These are phyloP conservation scores for Platyscapa corneri DNA, from an alignment of 1,140 invertebrate species.

Conservation along the genomic window DNA sequence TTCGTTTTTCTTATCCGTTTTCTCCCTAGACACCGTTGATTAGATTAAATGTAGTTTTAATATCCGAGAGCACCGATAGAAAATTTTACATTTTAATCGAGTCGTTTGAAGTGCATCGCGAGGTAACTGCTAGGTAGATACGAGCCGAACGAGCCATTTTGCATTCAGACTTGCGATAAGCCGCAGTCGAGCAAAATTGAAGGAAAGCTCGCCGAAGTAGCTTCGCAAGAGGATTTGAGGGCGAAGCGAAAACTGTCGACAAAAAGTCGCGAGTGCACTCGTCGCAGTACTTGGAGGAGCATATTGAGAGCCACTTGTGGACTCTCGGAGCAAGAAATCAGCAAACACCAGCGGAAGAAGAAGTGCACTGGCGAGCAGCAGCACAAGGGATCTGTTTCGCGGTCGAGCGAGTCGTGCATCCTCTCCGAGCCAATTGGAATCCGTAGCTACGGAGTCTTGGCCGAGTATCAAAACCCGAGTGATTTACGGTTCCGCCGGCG, in stretches of 20 bases:
- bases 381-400: too few species aligned
- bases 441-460: not conserved
- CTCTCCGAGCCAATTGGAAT: too few species aligned
- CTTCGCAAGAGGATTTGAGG: too few species aligned
- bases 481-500: not conserved
- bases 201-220: not conserved
- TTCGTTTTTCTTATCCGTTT: not conserved
- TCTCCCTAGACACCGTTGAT: not conserved
- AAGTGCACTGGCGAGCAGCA: not conserved
- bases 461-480: not conserved
- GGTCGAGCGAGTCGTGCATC: too few species aligned
- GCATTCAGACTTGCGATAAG: not conserved
- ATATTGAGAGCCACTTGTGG: too few species aligned
- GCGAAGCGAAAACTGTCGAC: not conserved
- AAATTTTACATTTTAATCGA: not conserved
- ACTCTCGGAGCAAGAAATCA: too few species aligned
- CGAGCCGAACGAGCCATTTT: not conserved
- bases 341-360: not conserved
- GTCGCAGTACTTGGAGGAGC: not conserved
- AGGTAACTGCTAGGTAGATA: not conserved
- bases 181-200: too few species aligned
- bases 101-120: not conserved
- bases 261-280: not conserved
- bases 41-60: not conserved
- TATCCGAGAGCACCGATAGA: not conserved